Percentiles rank a stretch among this genome's conserved stretches.
Conservation (phyloP, 2,888 invertebrate species). For the Trilocha varians region DNA sequence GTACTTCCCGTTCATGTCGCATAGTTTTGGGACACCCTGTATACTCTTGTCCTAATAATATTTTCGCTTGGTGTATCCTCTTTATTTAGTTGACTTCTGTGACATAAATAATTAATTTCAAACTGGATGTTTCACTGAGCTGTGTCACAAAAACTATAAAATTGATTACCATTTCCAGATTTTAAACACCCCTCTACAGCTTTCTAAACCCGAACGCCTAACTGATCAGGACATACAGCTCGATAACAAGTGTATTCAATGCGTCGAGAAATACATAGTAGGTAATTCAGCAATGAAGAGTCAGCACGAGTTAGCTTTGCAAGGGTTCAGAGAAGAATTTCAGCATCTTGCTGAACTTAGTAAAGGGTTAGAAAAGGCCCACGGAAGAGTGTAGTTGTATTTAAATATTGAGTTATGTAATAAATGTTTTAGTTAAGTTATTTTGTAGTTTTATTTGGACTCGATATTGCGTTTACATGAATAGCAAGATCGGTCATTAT, state of each 20-base stretch:
- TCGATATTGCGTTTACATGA: too few relatives aligned
- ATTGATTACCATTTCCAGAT: conserved; percentile 32
- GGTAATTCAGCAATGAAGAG: conserved; percentile 77
- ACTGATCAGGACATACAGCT: conserved; percentile 67
- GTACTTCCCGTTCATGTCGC: too few relatives aligned
- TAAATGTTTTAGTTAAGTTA: conserved; percentile 36
- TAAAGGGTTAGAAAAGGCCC: conserved; percentile 78
- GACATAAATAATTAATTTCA: too few relatives aligned
- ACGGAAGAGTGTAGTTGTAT: conserved; percentile 62
- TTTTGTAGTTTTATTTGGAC: conserved; percentile 8
- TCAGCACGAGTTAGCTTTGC: conserved; percentile 80
- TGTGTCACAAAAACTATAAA: neutral
- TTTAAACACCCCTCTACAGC: conserved; percentile 49
- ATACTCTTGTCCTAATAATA: too few relatives aligned
- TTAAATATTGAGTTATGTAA: conserved; percentile 19
- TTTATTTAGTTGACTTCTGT: too few relatives aligned
- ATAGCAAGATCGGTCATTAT: neutral
- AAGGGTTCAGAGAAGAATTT: conserved; percentile 79
- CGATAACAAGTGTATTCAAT: conserved; percentile 70
- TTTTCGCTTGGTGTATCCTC: too few relatives aligned
- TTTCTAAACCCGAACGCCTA: conserved; percentile 59
- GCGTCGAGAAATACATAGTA: conserved; percentile 76
- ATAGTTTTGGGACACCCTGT: too few relatives aligned
- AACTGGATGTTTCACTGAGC: neutral
- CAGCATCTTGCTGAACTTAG: conserved; percentile 73